Percentiles rank a stretch among this genome's conserved stretches.
Conservation (phyloP, 2,113 vertebrate genomes). For the Tachysurus fulvidraco region DNA sequence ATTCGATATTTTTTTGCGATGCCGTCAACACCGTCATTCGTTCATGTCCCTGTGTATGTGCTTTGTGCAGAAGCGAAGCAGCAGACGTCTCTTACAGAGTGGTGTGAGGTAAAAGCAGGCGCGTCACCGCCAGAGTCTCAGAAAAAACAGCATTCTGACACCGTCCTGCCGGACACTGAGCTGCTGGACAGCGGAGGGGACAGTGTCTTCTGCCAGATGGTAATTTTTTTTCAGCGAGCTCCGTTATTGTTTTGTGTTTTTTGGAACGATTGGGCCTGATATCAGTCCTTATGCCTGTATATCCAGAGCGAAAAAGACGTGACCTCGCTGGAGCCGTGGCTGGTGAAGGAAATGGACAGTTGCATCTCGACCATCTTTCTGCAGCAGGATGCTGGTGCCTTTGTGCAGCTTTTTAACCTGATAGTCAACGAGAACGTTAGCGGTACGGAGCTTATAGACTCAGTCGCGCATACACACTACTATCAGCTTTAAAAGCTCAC, state of each 20-base stretch:
- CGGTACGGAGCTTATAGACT: slow-evolving; percentile 72
- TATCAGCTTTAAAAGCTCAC: background rate
- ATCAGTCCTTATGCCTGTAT: background rate
- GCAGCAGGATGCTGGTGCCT: slow-evolving; percentile 80
- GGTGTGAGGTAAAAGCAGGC: slow-evolving; percentile 77
- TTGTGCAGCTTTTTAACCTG: slow-evolving; percentile 89
- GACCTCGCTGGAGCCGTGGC: slow-evolving; percentile 81
- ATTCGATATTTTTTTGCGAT: background rate
- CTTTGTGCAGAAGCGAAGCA: slow-evolving; percentile 78
- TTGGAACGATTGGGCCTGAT: background rate
- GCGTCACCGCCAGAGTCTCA: slow-evolving; percentile 61
- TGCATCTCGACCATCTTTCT: slow-evolving; percentile 90
- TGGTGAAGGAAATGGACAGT: slow-evolving; percentile 89
- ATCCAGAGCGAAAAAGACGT: slow-evolving; percentile 78
- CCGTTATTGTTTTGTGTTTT: background rate
- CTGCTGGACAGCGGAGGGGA: slow-evolving; percentile 72
- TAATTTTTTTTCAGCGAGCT: slow-evolving; percentile 57
- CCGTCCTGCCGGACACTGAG: slow-evolving; percentile 67
- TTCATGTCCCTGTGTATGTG: background rate
- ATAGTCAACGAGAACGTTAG: slow-evolving; percentile 88
- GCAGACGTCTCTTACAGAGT: slow-evolving; percentile 80
- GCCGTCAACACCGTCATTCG: background rate
- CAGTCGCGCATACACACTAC: background rate
- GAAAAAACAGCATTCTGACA: slow-evolving; percentile 63
- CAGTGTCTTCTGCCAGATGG: slow-evolving; percentile 74